These are phyloP conservation scores for Spinibarbus caldwelli DNA, from an alignment of 2,797 vertebrate genomes.

Conservation along the genomic window DNA sequence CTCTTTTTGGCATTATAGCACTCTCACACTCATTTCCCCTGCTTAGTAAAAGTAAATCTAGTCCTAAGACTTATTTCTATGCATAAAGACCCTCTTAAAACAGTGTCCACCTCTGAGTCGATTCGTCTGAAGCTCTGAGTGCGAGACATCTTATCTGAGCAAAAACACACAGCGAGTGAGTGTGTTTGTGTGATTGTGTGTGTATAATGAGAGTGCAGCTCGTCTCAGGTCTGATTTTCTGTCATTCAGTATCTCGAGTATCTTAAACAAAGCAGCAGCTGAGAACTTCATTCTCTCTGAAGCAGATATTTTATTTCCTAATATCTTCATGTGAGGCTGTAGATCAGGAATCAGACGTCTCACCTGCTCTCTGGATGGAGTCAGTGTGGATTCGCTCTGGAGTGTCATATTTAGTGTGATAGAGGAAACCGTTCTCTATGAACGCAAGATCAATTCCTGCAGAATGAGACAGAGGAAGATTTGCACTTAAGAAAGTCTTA, in stretches of 20 bases:
- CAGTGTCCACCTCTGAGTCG: too few species aligned
- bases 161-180: too few species aligned
- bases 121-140: too few species aligned
- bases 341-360: conserved; percentile 19
- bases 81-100: too few species aligned
- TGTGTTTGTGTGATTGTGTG: neutral
- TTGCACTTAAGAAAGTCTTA: too few species aligned
- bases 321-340: neutral
- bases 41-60: too few species aligned
- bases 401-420: conserved; percentile 96
- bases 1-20: too few species aligned
- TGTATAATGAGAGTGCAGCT: neutral
- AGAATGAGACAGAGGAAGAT: conserved; percentile 40
- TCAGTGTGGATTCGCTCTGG: conserved; percentile 91
- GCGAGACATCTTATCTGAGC: too few species aligned
- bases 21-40: too few species aligned
- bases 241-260: neutral
- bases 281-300: neutral
- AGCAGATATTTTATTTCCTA: neutral
- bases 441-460: conserved; percentile 97
- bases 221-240: neutral
- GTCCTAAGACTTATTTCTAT: too few species aligned
- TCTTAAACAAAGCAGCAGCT: neutral
- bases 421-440: conserved; percentile 98
- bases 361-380: conserved; percentile 98